A percentile compares a stretch with the other conserved stretches of the same genome.
Conservation (phyloP, 1,140 invertebrate species). For the Bradysia coprophila region DNA sequence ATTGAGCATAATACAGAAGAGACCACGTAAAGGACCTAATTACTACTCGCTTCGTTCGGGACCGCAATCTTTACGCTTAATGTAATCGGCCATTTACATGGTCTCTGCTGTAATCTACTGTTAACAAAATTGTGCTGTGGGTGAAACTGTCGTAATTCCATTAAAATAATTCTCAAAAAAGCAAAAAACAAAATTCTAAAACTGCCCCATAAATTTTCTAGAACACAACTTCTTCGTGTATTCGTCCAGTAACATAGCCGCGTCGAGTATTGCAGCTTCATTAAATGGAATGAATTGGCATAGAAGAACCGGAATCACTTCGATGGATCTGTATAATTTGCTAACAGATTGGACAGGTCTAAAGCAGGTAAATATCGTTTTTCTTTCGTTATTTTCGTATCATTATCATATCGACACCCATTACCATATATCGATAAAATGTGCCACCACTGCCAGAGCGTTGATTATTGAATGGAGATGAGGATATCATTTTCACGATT, state of each 20-base stretch:
- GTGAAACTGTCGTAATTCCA: too few species aligned
- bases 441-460: not conserved
- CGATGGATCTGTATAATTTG: slow-evolving; percentile 12
- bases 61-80: too few species aligned
- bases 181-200: too few species aligned
- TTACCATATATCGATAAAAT: not conserved
- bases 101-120: too few species aligned
- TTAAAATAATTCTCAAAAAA: too few species aligned
- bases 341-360: slow-evolving; percentile 19
- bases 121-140: too few species aligned
- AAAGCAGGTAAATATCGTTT: slow-evolving; percentile 12
- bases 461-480: not conserved
- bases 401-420: not conserved
- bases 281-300: slow-evolving; percentile 55
- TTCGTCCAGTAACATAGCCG: slow-evolving; percentile 72
- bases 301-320: slow-evolving; percentile 27
- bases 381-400: not conserved
- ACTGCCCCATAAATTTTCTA: too few species aligned
- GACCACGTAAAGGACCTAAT: too few species aligned
- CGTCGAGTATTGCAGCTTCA: slow-evolving; percentile 65
- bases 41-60: too few species aligned
- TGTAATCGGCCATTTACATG: too few species aligned
- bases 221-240: slow-evolving; percentile 76
- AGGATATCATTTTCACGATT: not conserved
- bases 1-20: too few species aligned